These are phyloP conservation scores for Cygnus atratus DNA, from an alignment of 2,113 vertebrate genomes.

Conservation along the genomic window DNA sequence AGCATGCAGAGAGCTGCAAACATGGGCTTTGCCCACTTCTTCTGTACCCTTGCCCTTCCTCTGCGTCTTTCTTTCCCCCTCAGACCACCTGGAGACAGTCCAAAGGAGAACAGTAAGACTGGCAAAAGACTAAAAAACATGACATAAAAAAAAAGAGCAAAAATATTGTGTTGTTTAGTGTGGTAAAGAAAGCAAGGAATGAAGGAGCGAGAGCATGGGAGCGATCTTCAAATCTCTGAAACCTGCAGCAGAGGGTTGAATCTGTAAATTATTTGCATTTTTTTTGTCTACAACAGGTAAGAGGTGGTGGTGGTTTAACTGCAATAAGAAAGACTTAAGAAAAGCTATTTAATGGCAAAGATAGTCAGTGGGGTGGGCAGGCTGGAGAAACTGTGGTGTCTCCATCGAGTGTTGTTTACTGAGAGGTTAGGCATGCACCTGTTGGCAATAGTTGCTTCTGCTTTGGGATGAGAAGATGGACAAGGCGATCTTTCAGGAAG, in stretches of 20 bases:
- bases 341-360: not conserved
- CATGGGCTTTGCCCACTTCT: not conserved
- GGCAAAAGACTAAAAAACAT: not conserved
- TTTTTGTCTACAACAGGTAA: not conserved
- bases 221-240: not conserved
- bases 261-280: not conserved
- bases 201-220: not conserved
- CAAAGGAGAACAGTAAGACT: not conserved
- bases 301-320: not conserved
- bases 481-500: not conserved
- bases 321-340: not conserved
- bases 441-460: not conserved
- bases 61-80: not conserved
- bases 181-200: not conserved
- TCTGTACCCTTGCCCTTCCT: not conserved
- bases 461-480: not conserved
- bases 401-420: accelerated
- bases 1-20: not conserved
- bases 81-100: not conserved
- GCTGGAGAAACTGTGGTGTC: not conserved
- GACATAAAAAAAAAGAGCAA: not conserved
- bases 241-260: not conserved
- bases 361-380: not conserved
- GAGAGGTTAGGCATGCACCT: not conserved
- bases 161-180: not conserved